phyloP scores from a whole-genome alignment of 1,140 invertebrate species.

The Phymorhynchus buccinoides region DNA sequence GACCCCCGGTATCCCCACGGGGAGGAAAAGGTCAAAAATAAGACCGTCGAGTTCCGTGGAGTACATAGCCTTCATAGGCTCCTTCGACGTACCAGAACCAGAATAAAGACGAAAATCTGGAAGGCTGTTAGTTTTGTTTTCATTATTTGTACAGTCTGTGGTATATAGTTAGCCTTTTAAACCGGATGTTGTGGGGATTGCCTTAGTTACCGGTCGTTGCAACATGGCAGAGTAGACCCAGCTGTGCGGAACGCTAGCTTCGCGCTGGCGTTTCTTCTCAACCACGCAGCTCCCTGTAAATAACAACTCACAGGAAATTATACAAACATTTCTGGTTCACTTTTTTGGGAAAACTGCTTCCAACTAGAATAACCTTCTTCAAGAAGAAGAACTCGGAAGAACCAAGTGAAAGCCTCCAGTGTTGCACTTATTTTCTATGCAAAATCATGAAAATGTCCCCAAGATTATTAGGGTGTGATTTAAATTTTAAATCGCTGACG shows the following conservation, averaged over 20 bases:
- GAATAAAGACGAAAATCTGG: too few species aligned
- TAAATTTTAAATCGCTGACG: too few species aligned
- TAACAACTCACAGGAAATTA: background rate
- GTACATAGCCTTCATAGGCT: too few species aligned
- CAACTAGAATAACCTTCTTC: background rate
- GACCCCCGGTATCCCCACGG: too few species aligned
- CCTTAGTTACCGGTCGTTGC: conserved; percentile 25
- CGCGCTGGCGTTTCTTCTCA: conserved; percentile 7
- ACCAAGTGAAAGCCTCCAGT: background rate
- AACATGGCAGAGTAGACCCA: conserved; percentile 21
- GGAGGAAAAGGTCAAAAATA: too few species aligned
- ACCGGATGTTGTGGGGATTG: conserved; percentile 6
- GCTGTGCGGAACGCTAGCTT: background rate
- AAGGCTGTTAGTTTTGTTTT: background rate
- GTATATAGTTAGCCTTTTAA: background rate
- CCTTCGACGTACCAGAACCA: too few species aligned
- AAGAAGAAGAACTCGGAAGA: too few species aligned
- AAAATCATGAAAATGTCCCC: too few species aligned
- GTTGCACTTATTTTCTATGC: background rate
- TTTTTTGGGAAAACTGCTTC: too few species aligned
- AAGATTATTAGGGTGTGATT: too few species aligned
- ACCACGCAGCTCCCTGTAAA: background rate
- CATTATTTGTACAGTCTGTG: background rate
- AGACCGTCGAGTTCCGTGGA: too few species aligned
- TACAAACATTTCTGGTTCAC: background rate